These are phyloP conservation scores for Tyrannus savana DNA, from an alignment of 2,113 vertebrate species.

Conservation along the genomic window DNA sequence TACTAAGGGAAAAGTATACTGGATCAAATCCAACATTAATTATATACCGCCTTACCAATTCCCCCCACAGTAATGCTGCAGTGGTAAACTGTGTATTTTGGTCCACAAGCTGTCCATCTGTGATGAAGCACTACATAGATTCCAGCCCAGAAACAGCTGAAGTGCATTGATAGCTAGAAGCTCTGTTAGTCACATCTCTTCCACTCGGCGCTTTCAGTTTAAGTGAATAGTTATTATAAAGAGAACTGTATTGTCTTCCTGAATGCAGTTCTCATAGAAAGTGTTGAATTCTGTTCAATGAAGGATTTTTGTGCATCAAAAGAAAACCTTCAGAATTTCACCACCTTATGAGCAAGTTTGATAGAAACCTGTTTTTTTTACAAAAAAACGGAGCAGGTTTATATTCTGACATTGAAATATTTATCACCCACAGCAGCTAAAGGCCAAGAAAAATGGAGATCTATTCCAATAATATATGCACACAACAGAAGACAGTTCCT, in stretches of 20 bases:
- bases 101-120: neutral
- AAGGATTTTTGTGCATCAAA: neutral
- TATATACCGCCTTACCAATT: neutral
- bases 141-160: neutral
- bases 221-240: neutral
- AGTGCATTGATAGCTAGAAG: neutral
- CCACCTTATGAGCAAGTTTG: neutral
- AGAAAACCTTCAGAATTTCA: neutral
- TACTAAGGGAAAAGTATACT: neutral
- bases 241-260: neutral
- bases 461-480: neutral
- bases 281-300: neutral
- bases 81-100: neutral
- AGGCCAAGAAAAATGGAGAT: neutral
- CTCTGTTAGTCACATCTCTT: neutral
- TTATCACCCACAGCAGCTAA: neutral
- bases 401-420: neutral
- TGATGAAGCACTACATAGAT: neutral
- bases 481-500: neutral
- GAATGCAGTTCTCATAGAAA: neutral
- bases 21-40: neutral
- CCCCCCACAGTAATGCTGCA: neutral
- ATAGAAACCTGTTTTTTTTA: neutral
- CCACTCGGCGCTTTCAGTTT: neutral
- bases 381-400: neutral